Evolutionary conservation across 2,888 invertebrate genomes (phyloP).

Genomic region (Eretmocerus hayati): DNA sequence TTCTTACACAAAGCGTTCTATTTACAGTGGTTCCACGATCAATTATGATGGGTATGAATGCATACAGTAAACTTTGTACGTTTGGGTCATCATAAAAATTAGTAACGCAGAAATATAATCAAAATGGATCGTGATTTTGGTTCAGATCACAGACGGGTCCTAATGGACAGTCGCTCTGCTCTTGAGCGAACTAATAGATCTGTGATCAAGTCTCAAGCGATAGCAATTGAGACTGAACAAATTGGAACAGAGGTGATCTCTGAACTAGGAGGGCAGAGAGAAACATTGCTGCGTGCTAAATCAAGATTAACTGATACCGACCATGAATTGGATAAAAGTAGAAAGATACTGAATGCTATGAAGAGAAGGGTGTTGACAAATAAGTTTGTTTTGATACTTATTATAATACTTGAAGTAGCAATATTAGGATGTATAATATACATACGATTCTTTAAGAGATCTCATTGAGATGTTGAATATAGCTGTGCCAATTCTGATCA

Average conservation of each 20-base stretch:
- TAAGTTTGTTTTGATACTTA: slow-evolving; percentile 64
- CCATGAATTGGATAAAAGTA: slow-evolving; percentile 59
- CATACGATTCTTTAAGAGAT: slow-evolving; percentile 53
- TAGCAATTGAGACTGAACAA: slow-evolving; percentile 74
- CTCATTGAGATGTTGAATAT: slow-evolving; percentile 16
- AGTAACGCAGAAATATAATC: not conserved
- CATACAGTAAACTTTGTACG: too few species aligned
- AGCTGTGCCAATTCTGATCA: slow-evolving; percentile 7
- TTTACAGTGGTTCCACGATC: too few species aligned
- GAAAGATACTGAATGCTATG: slow-evolving; percentile 60
- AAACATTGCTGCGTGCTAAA: slow-evolving; percentile 61
- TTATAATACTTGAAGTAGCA: slow-evolving; percentile 64
- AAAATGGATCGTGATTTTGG: slow-evolving; percentile 49
- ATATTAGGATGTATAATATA: slow-evolving; percentile 60
- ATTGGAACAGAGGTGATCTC: slow-evolving; percentile 70
- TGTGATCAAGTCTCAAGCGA: slow-evolving; percentile 62
- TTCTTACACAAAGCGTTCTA: too few species aligned
- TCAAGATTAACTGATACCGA: slow-evolving; percentile 66
- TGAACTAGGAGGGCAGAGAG: slow-evolving; percentile 70
- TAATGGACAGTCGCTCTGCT: slow-evolving; percentile 52
- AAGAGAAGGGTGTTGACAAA: slow-evolving; percentile 66
- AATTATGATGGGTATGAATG: too few species aligned
- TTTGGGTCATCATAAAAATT: too few species aligned
- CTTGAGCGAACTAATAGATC: slow-evolving; percentile 59
- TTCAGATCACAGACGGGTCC: slow-evolving; percentile 53